Evolutionary conservation across 1,140 invertebrate genomes (phyloP).

Genomic region (Octopus sinensis): DNA sequence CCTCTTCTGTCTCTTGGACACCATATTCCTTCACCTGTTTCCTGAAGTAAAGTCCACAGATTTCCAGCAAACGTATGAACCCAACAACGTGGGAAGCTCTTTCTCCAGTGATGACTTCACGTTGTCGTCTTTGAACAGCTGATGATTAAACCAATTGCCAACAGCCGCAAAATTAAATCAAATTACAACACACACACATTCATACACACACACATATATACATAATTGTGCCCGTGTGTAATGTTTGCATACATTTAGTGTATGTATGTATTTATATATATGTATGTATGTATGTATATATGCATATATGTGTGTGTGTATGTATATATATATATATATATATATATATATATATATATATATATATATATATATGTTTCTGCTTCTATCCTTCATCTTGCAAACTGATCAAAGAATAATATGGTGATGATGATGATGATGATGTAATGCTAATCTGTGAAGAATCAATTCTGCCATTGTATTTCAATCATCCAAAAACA

Average conservation of each 20-base stretch:
- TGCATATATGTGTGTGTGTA: neutral
- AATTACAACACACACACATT: neutral
- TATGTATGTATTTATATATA: neutral
- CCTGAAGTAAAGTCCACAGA: constrained; percentile 23
- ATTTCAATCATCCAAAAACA: too few species aligned
- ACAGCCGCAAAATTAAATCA: too few species aligned
- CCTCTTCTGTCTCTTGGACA: constrained; percentile 26
- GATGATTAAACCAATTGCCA: too few species aligned
- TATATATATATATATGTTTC: neutral
- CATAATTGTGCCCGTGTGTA: neutral
- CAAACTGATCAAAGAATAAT: too few species aligned
- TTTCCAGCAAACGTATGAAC: neutral
- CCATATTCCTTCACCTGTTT: constrained; percentile 27
- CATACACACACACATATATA: neutral
- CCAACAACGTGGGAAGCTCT: too few species aligned
- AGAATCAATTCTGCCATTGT: too few species aligned
- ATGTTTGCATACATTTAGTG: neutral
- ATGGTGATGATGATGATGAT: too few species aligned
- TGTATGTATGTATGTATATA: neutral
- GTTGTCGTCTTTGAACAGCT: too few species aligned
- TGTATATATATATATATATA: neutral
- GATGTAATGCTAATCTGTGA: too few species aligned
- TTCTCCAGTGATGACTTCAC: too few species aligned
- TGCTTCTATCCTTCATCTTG: neutral
- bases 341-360: constrained; percentile 6